Conservation (phyloP, 2,888 invertebrate genomes). For the Boloria euphrosyne region DNA sequence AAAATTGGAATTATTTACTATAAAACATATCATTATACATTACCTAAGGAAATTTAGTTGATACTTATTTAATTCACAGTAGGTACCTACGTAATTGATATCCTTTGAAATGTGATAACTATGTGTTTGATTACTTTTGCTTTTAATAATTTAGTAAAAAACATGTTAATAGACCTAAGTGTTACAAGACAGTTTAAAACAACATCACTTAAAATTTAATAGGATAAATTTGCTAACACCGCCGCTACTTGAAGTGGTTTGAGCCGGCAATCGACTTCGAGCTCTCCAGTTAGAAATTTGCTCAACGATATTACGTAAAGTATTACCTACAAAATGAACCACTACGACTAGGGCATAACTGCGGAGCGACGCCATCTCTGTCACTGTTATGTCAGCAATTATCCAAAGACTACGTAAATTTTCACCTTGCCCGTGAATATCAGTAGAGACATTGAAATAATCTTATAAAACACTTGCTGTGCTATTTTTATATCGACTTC, state of each 20-base stretch:
- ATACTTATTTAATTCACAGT: no score
- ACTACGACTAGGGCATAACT: constrained; percentile 26
- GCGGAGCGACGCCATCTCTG: constrained; percentile 12
- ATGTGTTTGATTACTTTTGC: no score
- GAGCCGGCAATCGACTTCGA: constrained; percentile 24
- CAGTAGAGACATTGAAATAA: neutral
- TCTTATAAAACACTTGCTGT: neutral
- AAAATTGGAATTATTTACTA: no score
- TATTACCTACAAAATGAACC: constrained; percentile 35
- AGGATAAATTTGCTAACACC: constrained; percentile 18
- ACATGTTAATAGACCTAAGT: neutral
- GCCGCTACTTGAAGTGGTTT: constrained; percentile 14
- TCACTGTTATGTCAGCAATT: constrained; percentile 24
- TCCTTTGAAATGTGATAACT: no score
- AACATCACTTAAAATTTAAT: constrained; percentile 19
- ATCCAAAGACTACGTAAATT: constrained; percentile 18
- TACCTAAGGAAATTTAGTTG: no score
- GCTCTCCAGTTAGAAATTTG: constrained; percentile 34
- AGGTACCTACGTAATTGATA: no score
- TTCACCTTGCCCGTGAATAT: constrained; percentile 30
- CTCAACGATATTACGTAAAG: constrained; percentile 43
- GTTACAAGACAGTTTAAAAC: neutral
- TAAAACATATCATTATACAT: no score
- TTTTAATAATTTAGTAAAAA: no score
- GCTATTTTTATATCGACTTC: neutral